Evolutionary conservation across 2,888 invertebrate species (phyloP), one percentile per base, ranked within the genome.

Genomic region (Mechanitis messenoides): DNA sequence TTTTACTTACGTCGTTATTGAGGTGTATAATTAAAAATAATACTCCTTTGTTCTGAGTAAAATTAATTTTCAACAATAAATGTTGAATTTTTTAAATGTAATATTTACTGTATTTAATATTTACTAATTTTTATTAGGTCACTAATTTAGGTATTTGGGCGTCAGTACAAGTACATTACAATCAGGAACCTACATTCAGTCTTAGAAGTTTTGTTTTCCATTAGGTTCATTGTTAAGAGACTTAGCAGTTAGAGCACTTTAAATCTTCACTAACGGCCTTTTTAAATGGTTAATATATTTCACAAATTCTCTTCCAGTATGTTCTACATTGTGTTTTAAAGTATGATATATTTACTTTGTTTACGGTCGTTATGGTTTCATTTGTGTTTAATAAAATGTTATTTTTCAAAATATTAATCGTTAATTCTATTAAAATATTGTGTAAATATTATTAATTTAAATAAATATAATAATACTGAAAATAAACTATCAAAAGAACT

Each of bases 181-280:
- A 60, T 47, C 59, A 45, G 65, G 67, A 68, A 68, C 74, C 74
- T 79, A 77, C 77, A 75, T 78, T 70, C 69, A 61, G 66, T 70
- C 71, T 72, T 60, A 58, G 60, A 71, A 73, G 74, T 75, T 78
- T 79, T 81, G 81, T 82, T 80, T 77, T 73, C 79, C 72, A 80
- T 83, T 82, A 81, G 73, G 75, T 77, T 79, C 80, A 83, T 83
- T 84, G 85, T 82, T 78, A 81, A 78, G 75, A 80, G 77, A 81
- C 81, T 82, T 80, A 83, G 78, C 81, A 80, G 75, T 73, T 69
- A 73, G 78, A 78, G 78, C 81, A 81, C 83, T 81, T 83, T 85
- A 85, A 85, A 85, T 85, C 84, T 85, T 83, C 82, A 69, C 78
- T 84, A 85, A 85, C 84, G 83, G 81, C 77, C 84, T 81, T 84